Conservation (phyloP, 2,113 vertebrate species). For the Poeciliopsis occidentalis region DNA sequence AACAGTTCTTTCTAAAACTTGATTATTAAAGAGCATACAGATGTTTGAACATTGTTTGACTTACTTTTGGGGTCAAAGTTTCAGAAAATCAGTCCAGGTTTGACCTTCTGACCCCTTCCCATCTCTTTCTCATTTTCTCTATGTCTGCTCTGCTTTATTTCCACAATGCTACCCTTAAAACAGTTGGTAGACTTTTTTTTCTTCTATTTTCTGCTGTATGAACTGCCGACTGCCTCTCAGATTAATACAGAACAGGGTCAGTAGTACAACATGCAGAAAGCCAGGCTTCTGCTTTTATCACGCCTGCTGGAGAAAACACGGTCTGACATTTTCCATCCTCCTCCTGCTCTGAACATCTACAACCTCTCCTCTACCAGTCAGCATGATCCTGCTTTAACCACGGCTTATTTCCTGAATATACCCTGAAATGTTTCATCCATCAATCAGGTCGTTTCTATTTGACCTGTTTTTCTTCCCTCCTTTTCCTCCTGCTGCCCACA, state of each 20-base stretch:
- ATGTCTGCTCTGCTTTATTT: not conserved
- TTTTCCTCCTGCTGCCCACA: slow-evolving; percentile 1
- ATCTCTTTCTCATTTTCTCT: too few relatives aligned
- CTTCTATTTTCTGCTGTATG: not conserved
- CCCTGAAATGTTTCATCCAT: not conserved
- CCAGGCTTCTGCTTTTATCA: not conserved
- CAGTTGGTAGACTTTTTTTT: not conserved
- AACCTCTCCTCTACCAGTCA: not conserved
- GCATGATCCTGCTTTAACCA: not conserved
- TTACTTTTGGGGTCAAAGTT: not conserved
- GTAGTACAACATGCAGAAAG: not conserved
- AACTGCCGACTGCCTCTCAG: not conserved
- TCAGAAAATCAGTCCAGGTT: not conserved
- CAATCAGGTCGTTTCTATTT: too few relatives aligned
- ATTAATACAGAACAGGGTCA: slow-evolving; percentile 1
- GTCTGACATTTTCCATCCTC: not conserved
- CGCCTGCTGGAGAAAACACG: not conserved
- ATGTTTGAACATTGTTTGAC: too few relatives aligned
- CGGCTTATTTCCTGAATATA: not conserved
- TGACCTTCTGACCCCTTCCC: too few relatives aligned
- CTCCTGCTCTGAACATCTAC: not conserved
- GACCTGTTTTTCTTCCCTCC: slow-evolving; percentile 2
- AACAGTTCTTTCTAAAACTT: too few relatives aligned
- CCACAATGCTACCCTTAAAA: not conserved
- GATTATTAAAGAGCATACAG: too few relatives aligned